phyloP scores from a whole-genome alignment of 2,888 invertebrate genomes.

The Eurytoma adleriae region DNA sequence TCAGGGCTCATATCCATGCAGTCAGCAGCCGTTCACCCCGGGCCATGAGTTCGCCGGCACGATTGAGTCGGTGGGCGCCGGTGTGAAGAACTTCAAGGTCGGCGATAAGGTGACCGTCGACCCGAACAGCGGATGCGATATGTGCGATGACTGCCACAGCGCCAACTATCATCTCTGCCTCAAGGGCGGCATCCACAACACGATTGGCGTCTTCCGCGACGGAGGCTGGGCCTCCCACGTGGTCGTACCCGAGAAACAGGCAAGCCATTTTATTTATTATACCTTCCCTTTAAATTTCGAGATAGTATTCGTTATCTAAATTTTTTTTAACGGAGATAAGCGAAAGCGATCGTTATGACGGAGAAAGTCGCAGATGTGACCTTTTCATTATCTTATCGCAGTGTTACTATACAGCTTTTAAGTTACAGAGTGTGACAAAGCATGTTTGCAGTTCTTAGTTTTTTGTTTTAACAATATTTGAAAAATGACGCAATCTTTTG shows the following conservation, averaged over 20 bases:
- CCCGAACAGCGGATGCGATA: slow-evolving; percentile 82
- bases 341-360: too few species aligned
- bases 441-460: too few species aligned
- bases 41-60: slow-evolving; percentile 85
- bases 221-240: slow-evolving; percentile 85
- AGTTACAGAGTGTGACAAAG: too few species aligned
- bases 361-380: too few species aligned
- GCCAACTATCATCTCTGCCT: slow-evolving; percentile 83
- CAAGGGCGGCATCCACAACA: slow-evolving; percentile 80
- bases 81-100: slow-evolving; percentile 78
- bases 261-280: slow-evolving; percentile 69
- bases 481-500: too few species aligned
- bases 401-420: too few species aligned
- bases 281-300: too few species aligned
- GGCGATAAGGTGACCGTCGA: slow-evolving; percentile 84
- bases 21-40: slow-evolving; percentile 77
- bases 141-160: slow-evolving; percentile 80
- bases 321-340: too few species aligned
- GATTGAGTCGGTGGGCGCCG: slow-evolving; percentile 79
- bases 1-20: slow-evolving; percentile 84
- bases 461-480: too few species aligned
- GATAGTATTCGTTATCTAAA: too few species aligned
- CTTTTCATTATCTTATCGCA: too few species aligned
- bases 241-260: slow-evolving; percentile 80
- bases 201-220: slow-evolving; percentile 81